These are phyloP conservation scores for Platerodrilus igneus DNA, from an alignment of 2,888 invertebrate genomes.

Conservation along the genomic window DNA sequence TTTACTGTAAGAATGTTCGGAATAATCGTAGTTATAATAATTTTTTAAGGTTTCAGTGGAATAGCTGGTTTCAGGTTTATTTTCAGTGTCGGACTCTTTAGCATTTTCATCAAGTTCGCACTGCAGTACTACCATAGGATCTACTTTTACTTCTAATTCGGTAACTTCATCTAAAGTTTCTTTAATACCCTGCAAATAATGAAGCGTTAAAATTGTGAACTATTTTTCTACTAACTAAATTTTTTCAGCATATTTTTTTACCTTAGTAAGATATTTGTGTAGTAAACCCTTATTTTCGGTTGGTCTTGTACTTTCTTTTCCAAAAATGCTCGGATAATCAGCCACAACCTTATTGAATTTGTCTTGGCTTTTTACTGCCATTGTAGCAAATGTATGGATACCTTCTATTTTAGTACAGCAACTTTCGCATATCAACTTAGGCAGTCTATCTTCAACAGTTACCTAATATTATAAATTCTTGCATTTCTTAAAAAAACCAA, in stretches of 20 bases:
- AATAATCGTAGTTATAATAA: conserved; percentile 16
- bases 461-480: conserved; percentile 52
- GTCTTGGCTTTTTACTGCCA: conserved; percentile 61
- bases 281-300: conserved; percentile 50
- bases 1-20: conserved; percentile 38
- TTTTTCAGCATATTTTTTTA: conserved; percentile 33
- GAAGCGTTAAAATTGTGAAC: conserved; percentile 1
- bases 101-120: conserved; percentile 45
- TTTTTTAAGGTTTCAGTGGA: conserved; percentile 18
- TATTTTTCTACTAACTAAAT: background rate
- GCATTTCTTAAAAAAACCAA: conserved; percentile 7
- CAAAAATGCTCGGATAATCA: conserved; percentile 32
- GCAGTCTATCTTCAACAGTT: conserved; percentile 60
- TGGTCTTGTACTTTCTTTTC: conserved; percentile 40
- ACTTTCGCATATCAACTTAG: conserved; percentile 63
- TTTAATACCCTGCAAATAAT: conserved; percentile 32
- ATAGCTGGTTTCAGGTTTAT: conserved; percentile 11
- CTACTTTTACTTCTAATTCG: conserved; percentile 64
- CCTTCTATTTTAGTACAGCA: conserved; percentile 62
- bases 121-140: conserved; percentile 65
- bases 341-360: conserved; percentile 48
- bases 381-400: conserved; percentile 63
- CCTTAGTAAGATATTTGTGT: conserved; percentile 55
- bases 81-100: conserved; percentile 16
- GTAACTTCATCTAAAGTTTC: conserved; percentile 45